Conservation (phyloP, 2,113 vertebrate genomes). For the Pseudorectes ferrugineus region DNA sequence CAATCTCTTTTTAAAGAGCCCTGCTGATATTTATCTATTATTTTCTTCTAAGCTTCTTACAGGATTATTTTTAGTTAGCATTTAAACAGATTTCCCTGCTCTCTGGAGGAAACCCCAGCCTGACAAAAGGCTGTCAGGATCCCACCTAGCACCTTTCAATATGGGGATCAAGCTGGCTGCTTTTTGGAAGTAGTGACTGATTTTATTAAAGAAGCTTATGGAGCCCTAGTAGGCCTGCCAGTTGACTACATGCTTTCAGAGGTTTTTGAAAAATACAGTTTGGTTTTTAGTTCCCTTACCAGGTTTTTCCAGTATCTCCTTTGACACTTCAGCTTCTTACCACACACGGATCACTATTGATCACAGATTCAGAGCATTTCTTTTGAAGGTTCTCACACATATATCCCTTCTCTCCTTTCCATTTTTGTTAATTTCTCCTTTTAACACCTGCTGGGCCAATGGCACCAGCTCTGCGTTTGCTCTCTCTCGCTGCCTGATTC, state of each 20-base stretch:
- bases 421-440: neutral
- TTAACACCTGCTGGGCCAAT: neutral
- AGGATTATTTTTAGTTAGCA: neutral
- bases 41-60: neutral
- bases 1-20: neutral
- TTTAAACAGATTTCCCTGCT: neutral
- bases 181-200: neutral
- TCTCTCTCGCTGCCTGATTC: neutral
- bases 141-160: neutral
- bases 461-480: neutral
- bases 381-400: neutral
- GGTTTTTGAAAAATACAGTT: neutral
- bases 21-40: neutral
- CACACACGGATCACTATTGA: neutral
- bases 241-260: neutral
- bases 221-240: neutral
- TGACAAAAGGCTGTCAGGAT: neutral
- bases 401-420: neutral
- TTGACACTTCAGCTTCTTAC: neutral
- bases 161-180: neutral
- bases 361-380: neutral
- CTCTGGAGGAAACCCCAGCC: neutral
- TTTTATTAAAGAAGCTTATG: neutral
- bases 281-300: neutral
- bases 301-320: neutral